Base-by-base conservation (phyloP, 2,888 invertebrate genomes). In the Kuschelorhynchus macadamiae region DNA sequence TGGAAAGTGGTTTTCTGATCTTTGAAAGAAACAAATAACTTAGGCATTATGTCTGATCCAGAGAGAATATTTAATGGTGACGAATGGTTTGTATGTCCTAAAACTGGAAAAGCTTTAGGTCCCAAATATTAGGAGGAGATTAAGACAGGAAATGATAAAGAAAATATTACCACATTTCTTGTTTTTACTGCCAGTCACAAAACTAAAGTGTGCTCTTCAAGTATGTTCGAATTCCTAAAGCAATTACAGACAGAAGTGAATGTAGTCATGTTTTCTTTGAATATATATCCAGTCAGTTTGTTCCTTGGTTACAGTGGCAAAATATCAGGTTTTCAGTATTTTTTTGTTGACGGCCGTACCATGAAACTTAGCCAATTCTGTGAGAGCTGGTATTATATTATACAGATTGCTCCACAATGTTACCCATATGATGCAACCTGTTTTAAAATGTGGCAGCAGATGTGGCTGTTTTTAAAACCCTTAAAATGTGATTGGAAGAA, bases 401-500 rank as follows among this genome's bases (percentile, higher is more conserved):
- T 39, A 39, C 12, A 39, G 25, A 3, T 25, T 25, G 25, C 25
- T 7, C 25, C 25, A 5, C 25, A 25, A 25, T 25, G 7, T 7
- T 25, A 25, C 25, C 25, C 25, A 25, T 25, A 52, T 52, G 33
- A 52, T 52, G 52, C 52, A 52, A n/a, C n/a, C n/a, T n/a, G n/a
- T n/a, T n/a, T n/a, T n/a, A n/a, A n/a, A n/a, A n/a, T n/a, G n/a
- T n/a, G 17, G 9, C 44, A 44, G 44, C 44, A 17, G 52, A 52
- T 52, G 52, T 52, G 17, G 52, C 52, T 52, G 14, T 52, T 36
- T 52, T 52, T 52, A 52, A n/a, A 52, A 52, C 33, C 52, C 16
- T 52, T 36, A 4, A 33, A 52, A 52, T 33, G 52, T 52, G 33
- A 52, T 33, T 52, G 52, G 52, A 52, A 52, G 36, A 52, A 52